These are phyloP conservation scores for Aethina tumida DNA, from an alignment of 1,140 invertebrate genomes.

Conservation along the genomic window DNA sequence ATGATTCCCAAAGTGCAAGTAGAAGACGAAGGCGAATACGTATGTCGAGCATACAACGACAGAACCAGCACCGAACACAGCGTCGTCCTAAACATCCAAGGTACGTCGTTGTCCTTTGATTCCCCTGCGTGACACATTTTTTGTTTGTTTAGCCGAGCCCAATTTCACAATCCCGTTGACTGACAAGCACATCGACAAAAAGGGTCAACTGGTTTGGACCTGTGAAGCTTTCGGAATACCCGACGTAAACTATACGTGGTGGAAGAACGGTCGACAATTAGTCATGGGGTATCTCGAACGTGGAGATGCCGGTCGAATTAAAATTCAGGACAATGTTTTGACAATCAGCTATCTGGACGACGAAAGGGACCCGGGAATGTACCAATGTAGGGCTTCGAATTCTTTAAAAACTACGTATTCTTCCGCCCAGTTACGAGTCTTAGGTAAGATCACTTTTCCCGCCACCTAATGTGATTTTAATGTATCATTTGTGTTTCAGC, in stretches of 20 bases:
- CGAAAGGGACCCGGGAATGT: slow-evolving; percentile 86
- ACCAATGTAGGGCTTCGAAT: slow-evolving; percentile 87
- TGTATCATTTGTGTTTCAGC: slow-evolving; percentile 48
- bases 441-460: too few relatives aligned
- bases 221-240: slow-evolving; percentile 95
- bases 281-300: slow-evolving; percentile 48
- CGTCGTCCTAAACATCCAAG: slow-evolving; percentile 75
- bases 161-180: slow-evolving; percentile 85
- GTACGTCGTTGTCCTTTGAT: slow-evolving; percentile 33
- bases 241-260: slow-evolving; percentile 88
- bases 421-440: slow-evolving; percentile 79
- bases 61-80: slow-evolving; percentile 63
- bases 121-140: too few relatives aligned
- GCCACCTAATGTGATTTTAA: too few relatives aligned
- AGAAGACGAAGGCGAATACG: slow-evolving; percentile 90
- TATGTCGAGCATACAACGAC: slow-evolving; percentile 84
- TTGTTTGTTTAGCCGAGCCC: slow-evolving; percentile 63
- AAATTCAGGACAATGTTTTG: slow-evolving; percentile 81
- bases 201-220: slow-evolving; percentile 76
- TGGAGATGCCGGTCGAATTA: slow-evolving; percentile 64
- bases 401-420: slow-evolving; percentile 78
- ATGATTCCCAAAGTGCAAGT: slow-evolving; percentile 76
- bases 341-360: slow-evolving; percentile 69
- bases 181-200: slow-evolving; percentile 82
- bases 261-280: slow-evolving; percentile 71